Evolutionary conservation across 2,888 invertebrate species (phyloP), one percentile per base, ranked within the genome.

Genomic region (Meandrusa payeni): DNA sequence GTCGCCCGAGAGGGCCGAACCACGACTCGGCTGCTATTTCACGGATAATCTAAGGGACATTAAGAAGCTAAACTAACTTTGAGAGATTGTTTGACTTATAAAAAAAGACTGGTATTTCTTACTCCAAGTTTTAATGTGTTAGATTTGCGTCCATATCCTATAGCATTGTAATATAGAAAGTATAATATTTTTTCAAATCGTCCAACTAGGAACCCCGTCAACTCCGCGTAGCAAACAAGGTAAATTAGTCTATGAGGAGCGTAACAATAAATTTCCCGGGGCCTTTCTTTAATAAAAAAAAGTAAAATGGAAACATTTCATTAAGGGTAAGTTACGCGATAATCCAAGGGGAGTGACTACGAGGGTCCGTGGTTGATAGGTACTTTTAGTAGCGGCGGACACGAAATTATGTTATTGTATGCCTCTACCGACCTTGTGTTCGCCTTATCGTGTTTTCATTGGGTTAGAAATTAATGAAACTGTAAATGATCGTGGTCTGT

Each of bases 291-390:
- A 66, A 61, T 59, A 57, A 59, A 53, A 47, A 58, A 46, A 40
- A 43, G 44, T 53, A 54, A 54, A 61, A 56, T 50, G 59, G 52
- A 59, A 61, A 57, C 57, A 58, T 60, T 66, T 58, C 58, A 64
- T 65, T 67, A 54, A 51, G 47, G 48, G 51, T 72, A 67, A 74
- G 61, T 73, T 70, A 73, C 65, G 67, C 58, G 57, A 55, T 58
- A 55, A 54, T 49, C 40, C 39, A 42, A 55, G 55, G 55, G 57
- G 47, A 52, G 55, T 51, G 61, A 67, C 61, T 63, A 47, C 57
- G 58, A 76, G 80, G 81, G 79, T 81, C 77, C 76, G 78, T 71
- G 69, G 61, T 52, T 53, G 59, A 55, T 50, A 60, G 63, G 58
- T 59, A 76, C 76, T 75, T 78, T 76, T 76, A 73, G 69, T 62